Conservation (phyloP, 2,113 vertebrate genomes). For the Puntigrus tetrazona region DNA sequence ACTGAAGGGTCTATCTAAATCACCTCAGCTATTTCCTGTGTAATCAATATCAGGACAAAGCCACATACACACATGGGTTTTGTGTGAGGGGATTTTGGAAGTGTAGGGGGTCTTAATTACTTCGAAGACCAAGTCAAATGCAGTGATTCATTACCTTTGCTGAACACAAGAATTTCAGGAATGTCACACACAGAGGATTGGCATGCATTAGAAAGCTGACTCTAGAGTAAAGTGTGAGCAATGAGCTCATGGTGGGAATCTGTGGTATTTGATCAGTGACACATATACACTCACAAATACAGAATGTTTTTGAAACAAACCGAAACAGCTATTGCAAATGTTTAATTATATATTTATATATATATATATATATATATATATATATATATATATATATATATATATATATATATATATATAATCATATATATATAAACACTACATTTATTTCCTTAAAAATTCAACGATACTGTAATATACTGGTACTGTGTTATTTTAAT, state of each 20-base stretch:
- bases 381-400: no score
- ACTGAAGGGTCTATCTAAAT: background rate
- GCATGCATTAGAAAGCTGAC: background rate
- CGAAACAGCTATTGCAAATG: background rate
- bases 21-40: constrained; percentile 31
- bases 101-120: constrained; percentile 33
- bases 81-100: background rate
- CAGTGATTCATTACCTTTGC: constrained; percentile 10
- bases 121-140: constrained; percentile 20
- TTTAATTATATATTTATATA: no score
- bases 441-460: background rate
- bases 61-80: background rate
- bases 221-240: background rate
- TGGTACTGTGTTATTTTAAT: background rate
- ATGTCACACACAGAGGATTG: constrained; percentile 52
- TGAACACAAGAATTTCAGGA: constrained; percentile 64
- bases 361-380: no score
- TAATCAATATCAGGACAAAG: constrained; percentile 28
- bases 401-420: no score
- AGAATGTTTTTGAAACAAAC: background rate
- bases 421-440: no score
- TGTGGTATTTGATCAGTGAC: constrained; percentile 1
- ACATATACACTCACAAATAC: background rate
- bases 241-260: constrained; percentile 8
- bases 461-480: background rate